Percentiles rank a stretch among this genome's conserved stretches.
Evolutionary conservation across 2,797 vertebrate species (phyloP).

Genomic region (Channallabes apus): DNA sequence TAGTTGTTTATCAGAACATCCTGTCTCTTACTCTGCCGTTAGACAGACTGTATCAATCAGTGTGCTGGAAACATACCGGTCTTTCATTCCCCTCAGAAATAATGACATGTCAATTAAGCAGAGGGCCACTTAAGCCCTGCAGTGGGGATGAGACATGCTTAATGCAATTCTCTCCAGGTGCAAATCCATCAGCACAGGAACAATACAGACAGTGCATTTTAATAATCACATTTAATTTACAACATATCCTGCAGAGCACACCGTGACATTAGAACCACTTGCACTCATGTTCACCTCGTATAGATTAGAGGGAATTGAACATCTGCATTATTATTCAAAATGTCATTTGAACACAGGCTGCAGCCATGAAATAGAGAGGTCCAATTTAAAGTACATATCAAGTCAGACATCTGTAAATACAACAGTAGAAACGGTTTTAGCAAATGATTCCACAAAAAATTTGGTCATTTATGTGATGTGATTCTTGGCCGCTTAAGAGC

Average conservation of each 20-base stretch:
- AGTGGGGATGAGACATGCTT: slow-evolving; percentile 17
- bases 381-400: not conserved
- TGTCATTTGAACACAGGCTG: not conserved
- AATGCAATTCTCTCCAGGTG: not conserved
- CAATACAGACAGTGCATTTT: slow-evolving; percentile 17
- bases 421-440: not conserved
- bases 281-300: not conserved
- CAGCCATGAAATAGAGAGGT: not conserved
- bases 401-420: slow-evolving; percentile 3
- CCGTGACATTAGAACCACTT: no score
- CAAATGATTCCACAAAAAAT: not conserved
- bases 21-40: not conserved
- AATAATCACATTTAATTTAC: slow-evolving; percentile 40
- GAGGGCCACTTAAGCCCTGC: slow-evolving; percentile 27
- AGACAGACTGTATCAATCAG: slow-evolving; percentile 40
- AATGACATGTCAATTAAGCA: slow-evolving; percentile 52
- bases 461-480: not conserved
- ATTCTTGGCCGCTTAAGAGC: not conserved
- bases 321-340: not conserved
- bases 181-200: slow-evolving; percentile 25
- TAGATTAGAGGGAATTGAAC: not conserved
- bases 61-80: slow-evolving; percentile 44
- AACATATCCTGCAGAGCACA: not conserved
- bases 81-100: slow-evolving; percentile 51
- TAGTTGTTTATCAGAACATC: not conserved